Evolutionary conservation across 30 jellyfish, hydroid and myxozoan species (phyloP).

Genomic region (Rhopilema esculentum): DNA sequence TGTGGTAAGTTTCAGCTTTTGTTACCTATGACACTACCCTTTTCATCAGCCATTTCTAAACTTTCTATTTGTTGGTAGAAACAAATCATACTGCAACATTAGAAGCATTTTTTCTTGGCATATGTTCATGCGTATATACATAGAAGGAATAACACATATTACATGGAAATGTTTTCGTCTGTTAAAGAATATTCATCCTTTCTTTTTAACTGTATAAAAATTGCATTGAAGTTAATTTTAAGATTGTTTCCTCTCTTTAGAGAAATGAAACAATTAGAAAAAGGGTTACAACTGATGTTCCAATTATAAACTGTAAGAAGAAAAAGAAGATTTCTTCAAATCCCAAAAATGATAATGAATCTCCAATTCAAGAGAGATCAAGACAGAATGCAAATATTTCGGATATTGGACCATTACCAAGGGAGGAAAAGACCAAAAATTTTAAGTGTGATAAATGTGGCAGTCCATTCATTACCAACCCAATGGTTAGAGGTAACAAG

Average conservation of each 20-base stretch:
- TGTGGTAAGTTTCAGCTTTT: neutral
- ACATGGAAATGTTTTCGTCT: too few species aligned
- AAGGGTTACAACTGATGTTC: neutral
- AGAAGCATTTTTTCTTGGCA: too few species aligned
- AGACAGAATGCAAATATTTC: neutral
- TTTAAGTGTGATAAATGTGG: conserved; percentile 90
- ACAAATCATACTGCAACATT: too few species aligned
- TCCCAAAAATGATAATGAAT: conserved; percentile 1
- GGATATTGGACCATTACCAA: neutral
- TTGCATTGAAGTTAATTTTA: too few species aligned
- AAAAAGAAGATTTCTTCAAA: neutral
- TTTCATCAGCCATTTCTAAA: neutral
- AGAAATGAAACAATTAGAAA: neutral
- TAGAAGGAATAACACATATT: too few species aligned
- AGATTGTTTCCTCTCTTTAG: neutral
- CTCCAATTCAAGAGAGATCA: neutral
- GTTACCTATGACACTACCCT: neutral
- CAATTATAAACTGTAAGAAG: neutral
- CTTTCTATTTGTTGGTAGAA: too few species aligned
- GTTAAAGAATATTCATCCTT: too few species aligned
- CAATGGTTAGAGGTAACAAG: conserved; percentile 88
- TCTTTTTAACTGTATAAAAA: too few species aligned
- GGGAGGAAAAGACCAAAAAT: conserved; percentile 10
- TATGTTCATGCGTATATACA: too few species aligned
- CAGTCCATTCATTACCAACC: conserved; percentile 78